Base-by-base conservation (phyloP, 2,113 vertebrate genomes). In the Hiodon tergisus region DNA sequence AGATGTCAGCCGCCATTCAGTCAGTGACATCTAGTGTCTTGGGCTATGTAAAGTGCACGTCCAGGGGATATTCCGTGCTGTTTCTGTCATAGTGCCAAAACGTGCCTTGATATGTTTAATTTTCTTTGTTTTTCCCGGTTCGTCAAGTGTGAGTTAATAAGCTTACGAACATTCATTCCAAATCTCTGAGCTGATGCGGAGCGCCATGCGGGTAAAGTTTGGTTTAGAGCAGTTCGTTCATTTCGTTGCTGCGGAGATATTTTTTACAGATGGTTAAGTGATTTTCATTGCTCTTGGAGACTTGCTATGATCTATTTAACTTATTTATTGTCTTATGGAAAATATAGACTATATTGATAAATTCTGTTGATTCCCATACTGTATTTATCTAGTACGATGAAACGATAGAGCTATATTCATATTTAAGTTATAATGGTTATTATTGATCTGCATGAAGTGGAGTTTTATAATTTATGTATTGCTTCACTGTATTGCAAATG, bases 301-400 rank as follows among this genome's bases (percentile, higher is more conserved):
- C 94, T 96, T 92, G 92, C 93, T 96, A 95, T 96, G 93, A 92
- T 93, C 93, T 98, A 98, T 98, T 98, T 98, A 98, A 98, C 95
- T 98, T 98, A 99, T 99, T 99, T 98, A 98, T 99, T 98, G 95
- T 95, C 94, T 95, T 95, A 94, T 98, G 94, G 95, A 95, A 96
- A 96, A 94, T 96, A 96, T 98, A 91, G 89, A 88, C 89, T 90
- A 94, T 95, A 94, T 97, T 94, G 93, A 93, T 92, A 63, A 95
- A 94, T 83, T 93, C 91, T 70, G 59, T 90, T 88, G 90, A 86
- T 96, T 94, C 97, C 94, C 95, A 97, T 97, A 96, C 95, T 97
- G 94, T 99, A 97, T 99, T 98, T 98, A 98, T 99, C 95, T 87
- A 93, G 95, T 98, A 97, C 96, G 94, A 96, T 94, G 94, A 95